Conservation (phyloP, 2,797 vertebrate genomes). For the Siniperca scherzeri region DNA sequence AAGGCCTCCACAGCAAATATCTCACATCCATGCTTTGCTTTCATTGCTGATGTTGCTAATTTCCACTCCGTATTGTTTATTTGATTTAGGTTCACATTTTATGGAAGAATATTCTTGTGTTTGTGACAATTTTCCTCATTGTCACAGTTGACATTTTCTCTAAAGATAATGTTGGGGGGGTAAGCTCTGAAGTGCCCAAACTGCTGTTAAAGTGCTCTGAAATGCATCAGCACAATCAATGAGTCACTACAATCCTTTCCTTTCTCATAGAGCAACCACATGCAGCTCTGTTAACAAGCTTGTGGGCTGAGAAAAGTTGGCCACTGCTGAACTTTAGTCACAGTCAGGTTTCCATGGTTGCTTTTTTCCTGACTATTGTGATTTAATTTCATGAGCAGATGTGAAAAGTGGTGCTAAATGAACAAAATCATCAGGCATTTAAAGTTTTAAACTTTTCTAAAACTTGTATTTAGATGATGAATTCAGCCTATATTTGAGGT, state of each 20-base stretch:
- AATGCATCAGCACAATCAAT: slow-evolving; percentile 56
- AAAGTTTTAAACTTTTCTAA: slow-evolving; percentile 7
- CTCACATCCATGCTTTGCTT: background rate
- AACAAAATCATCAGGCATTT: slow-evolving; percentile 16
- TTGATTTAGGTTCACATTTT: background rate
- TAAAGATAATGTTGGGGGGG: slow-evolving; percentile 6
- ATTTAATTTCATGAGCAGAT: slow-evolving; percentile 59
- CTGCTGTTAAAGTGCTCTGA: slow-evolving; percentile 36
- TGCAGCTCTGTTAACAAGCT: slow-evolving; percentile 61
- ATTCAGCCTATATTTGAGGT: slow-evolving; percentile 3
- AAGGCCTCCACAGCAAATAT: background rate
- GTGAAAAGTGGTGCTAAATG: slow-evolving; percentile 51
- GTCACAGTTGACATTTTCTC: slow-evolving; percentile 16
- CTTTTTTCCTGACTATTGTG: slow-evolving; percentile 35
- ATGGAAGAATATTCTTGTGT: background rate
- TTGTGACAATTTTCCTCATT: slow-evolving; percentile 17
- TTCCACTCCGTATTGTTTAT: slow-evolving; percentile 14
- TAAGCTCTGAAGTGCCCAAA: slow-evolving; percentile 37
- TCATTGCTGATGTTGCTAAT: background rate
- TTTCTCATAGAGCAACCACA: slow-evolving; percentile 57
- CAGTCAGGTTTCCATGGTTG: slow-evolving; percentile 62
- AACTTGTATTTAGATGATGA: background rate
- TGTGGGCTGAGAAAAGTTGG: slow-evolving; percentile 59
- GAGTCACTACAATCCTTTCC: slow-evolving; percentile 49
- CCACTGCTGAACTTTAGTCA: slow-evolving; percentile 58